Conservation (phyloP, 2,797 vertebrate species). For the Podarcis lilfordi region DNA sequence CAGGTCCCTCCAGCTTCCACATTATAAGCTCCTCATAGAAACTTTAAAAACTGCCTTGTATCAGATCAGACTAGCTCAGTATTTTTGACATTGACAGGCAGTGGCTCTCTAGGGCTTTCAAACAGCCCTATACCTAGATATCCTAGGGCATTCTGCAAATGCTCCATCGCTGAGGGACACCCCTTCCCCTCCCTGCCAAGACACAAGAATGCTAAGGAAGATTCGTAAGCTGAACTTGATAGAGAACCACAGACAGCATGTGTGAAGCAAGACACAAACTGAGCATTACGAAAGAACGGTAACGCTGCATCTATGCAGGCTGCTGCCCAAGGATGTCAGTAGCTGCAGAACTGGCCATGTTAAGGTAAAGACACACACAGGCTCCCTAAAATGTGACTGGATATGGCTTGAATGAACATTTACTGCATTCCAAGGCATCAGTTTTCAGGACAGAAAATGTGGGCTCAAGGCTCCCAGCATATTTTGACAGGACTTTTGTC, state of each 20-base stretch:
- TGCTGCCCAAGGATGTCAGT: background rate
- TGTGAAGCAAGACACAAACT: background rate
- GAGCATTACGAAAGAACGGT: background rate
- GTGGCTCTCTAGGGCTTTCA: too few species aligned
- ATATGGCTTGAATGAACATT: background rate
- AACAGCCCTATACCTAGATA: too few species aligned
- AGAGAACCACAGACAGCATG: background rate
- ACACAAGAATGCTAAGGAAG: background rate
- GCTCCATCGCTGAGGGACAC: too few species aligned
- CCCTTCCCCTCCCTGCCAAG: background rate
- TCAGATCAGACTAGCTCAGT: too few species aligned
- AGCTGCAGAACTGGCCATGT: background rate
- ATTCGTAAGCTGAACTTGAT: background rate
- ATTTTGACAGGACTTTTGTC: background rate
- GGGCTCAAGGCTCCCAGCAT: background rate
- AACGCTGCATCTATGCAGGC: background rate
- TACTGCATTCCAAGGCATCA: background rate
- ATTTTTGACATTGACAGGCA: too few species aligned
- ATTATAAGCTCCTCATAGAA: too few species aligned
- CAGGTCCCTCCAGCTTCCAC: background rate
- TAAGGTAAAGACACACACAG: background rate
- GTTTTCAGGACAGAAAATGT: background rate
- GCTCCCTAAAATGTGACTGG: background rate
- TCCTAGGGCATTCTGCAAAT: too few species aligned
- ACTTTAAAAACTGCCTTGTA: too few species aligned